Conservation (phyloP, 1,140 invertebrate species). For the Calephelis nemesis region DNA sequence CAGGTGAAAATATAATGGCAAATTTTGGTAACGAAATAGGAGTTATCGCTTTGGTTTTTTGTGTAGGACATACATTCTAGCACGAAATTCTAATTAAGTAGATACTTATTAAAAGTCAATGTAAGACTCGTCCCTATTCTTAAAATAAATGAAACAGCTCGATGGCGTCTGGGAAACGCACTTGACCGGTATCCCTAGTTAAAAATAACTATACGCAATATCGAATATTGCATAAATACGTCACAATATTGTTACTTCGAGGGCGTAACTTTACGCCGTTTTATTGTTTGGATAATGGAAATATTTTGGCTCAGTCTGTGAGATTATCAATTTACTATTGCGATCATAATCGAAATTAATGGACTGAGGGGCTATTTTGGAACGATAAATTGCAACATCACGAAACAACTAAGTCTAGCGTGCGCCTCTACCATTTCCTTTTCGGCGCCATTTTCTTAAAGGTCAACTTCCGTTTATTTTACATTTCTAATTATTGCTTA, state of each 20-base stretch:
- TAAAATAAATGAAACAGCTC: conserved; percentile 9
- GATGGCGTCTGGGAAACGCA: conserved; percentile 14
- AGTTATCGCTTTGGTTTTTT: too few species aligned
- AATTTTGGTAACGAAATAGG: too few species aligned
- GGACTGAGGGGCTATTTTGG: conserved; percentile 33
- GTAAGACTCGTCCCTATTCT: conserved; percentile 10
- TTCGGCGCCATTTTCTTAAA: neutral
- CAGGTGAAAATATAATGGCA: too few species aligned
- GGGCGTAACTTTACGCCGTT: conserved; percentile 30
- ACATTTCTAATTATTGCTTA: too few species aligned
- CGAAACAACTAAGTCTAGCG: conserved; percentile 2
- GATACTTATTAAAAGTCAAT: neutral
- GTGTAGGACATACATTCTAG: too few species aligned
- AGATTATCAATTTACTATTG: conserved; percentile 40
- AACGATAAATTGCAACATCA: conserved; percentile 15
- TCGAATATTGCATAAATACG: conserved; percentile 17
- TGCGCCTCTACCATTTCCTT: neutral
- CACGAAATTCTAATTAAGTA: too few species aligned
- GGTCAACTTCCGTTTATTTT: neutral
- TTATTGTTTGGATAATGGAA: conserved; percentile 38
- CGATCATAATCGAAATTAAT: conserved; percentile 43
- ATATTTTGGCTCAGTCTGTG: conserved; percentile 40
- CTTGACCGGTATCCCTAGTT: conserved; percentile 15
- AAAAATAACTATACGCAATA: conserved; percentile 16
- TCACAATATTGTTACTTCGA: conserved; percentile 20